Evolutionary conservation across 2,797 vertebrate species (phyloP), one percentile per base, ranked within the genome.

Genomic region (Limosa lapponica): DNA sequence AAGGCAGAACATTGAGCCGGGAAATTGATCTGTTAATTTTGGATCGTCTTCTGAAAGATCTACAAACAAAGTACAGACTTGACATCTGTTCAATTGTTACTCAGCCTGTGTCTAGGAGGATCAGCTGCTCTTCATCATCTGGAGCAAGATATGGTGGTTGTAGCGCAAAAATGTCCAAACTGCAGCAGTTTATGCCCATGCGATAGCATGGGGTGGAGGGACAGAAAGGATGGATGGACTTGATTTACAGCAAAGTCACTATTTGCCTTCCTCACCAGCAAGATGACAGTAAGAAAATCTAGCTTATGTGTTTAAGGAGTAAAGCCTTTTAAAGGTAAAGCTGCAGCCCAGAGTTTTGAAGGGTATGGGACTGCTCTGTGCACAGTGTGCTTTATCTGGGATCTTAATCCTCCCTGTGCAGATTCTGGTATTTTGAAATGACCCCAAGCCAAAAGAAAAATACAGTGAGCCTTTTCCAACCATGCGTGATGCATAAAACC

Each of bases 111-210:
- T 58, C 65, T 73, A 46, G n/a, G 44, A 91, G 67, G 43, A 93
- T 93, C 71, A 66, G 41, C 69, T 87, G 90, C 70, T 93, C 41
- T 71, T 80, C 67, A 72, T 83, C 37, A 65, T 81, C 85, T 93
- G 65, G 69, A 78, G 48, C n/a, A 65, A 95, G 73, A 89, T 83
- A 62, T 16, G 34, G n/a, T 2, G 4, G 61, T 55, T 81, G 69
- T 70, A 88, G 37, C 43, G 25, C 48, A 46, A 58, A 43, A 55
- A 65, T 55, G 48, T 67, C 82, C 80, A 67, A 17, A 28, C 32
- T 67, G 74, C 44, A 90, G 61, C 39, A 59, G 58, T 65, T 82
- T 51, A 54, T 72, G 70, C 19, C 43, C 28, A 6, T 81, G 48
- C 24, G 30, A 52, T 52, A 30, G 73, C 2, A 3, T 51, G 36